These are phyloP conservation scores for Lynx canadensis DNA, from an alignment of 2,113 vertebrate species.

Conservation along the genomic window DNA sequence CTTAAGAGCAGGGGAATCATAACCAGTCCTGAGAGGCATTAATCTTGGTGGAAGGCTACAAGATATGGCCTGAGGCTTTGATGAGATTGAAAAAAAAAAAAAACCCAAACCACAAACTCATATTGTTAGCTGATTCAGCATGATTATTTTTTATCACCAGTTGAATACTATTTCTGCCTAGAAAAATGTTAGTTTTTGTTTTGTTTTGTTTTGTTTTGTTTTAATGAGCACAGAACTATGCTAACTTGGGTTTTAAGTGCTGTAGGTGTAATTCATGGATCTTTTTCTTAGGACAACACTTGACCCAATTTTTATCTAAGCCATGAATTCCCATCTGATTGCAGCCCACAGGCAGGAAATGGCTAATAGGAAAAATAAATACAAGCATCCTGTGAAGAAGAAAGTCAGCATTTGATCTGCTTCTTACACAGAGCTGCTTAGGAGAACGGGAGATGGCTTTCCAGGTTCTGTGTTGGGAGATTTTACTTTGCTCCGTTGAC, in stretches of 20 bases:
- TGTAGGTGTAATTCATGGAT: slow-evolving; percentile 36
- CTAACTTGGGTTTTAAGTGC: slow-evolving; percentile 11
- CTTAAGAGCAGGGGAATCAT: not conserved
- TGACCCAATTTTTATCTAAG: not conserved
- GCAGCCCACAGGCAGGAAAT: not conserved
- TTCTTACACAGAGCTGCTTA: not conserved
- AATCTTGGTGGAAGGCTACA: not conserved
- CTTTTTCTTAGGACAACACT: not conserved
- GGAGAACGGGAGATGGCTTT: not conserved
- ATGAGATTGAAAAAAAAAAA: not conserved
- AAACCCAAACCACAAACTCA: not conserved
- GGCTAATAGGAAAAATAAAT: slow-evolving; percentile 39
- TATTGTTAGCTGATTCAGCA: not conserved
- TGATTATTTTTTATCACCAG: not conserved
- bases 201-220: not conserved
- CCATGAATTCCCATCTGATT: not conserved
- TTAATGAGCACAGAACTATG: not conserved
- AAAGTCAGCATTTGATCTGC: not conserved
- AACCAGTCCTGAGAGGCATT: not conserved
- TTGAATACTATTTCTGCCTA: not conserved
- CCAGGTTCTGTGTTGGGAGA: not conserved
- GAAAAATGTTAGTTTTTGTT: not conserved
- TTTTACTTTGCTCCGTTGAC: not conserved
- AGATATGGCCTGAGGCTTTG: not conserved
- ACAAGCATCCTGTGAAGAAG: not conserved